A percentile compares a stretch with the other conserved stretches of the same genome.
phyloP scores from a whole-genome alignment of 2,113 vertebrate species.

The Psittacara wagleri region DNA sequence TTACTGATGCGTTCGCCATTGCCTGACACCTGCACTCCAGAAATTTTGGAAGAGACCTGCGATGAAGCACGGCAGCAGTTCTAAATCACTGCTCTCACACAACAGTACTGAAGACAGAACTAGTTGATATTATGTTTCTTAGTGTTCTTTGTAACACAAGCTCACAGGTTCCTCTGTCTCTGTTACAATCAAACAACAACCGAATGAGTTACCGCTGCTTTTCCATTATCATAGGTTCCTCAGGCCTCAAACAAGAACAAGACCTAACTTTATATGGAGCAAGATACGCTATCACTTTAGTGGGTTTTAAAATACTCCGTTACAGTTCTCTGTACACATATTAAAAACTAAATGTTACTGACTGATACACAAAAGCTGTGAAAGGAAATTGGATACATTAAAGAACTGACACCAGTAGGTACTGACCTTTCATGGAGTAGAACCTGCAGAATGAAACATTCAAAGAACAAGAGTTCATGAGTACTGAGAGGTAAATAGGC shows the following conservation, averaged over 20 bases:
- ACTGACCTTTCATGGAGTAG: not conserved
- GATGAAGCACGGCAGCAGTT: not conserved
- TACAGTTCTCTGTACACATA: not conserved
- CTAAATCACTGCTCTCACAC: not conserved
- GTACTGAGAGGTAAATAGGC: not conserved
- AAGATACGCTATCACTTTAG: fast-evolving
- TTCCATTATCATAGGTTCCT: not conserved
- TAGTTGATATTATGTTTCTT: not conserved
- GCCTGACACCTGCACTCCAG: not conserved
- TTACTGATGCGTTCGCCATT: not conserved
- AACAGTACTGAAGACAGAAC: not conserved
- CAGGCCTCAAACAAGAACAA: not conserved
- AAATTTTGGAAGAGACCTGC: not conserved
- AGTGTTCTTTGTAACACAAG: not conserved
- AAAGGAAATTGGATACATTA: not conserved
- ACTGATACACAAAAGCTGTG: not conserved
- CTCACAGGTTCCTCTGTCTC: not conserved
- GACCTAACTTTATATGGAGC: not conserved
- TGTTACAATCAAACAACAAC: not conserved
- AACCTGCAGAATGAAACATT: not conserved
- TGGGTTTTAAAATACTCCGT: not conserved
- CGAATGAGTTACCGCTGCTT: not conserved
- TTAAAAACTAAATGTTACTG: not conserved
- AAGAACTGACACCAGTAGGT: not conserved
- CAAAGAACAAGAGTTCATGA: not conserved